phyloP scores from a whole-genome alignment of 2,113 vertebrate species.

The Boleophthalmus pectinirostris region DNA sequence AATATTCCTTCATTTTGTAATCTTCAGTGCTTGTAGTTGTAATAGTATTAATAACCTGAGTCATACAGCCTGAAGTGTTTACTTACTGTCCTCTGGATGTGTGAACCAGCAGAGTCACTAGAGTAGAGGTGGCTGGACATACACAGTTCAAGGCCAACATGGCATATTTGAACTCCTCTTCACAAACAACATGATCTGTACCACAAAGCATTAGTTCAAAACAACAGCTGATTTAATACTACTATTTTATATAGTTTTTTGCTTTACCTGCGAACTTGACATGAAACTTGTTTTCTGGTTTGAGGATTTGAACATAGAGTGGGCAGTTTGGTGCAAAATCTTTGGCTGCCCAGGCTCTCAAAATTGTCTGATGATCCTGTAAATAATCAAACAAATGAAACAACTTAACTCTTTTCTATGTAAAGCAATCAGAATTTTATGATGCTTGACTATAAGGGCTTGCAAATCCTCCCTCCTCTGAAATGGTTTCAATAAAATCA shows the following conservation, averaged over 20 bases:
- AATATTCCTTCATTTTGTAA: not conserved
- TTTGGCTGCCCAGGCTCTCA: constrained; percentile 98
- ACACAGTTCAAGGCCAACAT: constrained; percentile 98
- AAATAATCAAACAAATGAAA: constrained; percentile 1
- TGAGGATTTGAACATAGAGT: constrained; percentile 96
- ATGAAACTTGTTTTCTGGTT: constrained; percentile 99
- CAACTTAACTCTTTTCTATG: constrained; percentile 16
- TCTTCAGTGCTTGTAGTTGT: no score
- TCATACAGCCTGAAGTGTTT: not conserved
- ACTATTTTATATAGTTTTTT: not conserved
- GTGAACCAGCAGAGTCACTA: constrained; percentile 96
- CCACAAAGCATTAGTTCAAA: not conserved
- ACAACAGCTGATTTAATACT: not conserved
- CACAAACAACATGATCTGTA: constrained; percentile 97
- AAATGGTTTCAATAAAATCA: constrained; percentile 1
- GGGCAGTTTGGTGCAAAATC: constrained; percentile 98
- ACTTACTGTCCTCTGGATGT: constrained; percentile 98
- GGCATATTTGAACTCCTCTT: constrained; percentile 98
- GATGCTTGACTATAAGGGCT: constrained; percentile 11
- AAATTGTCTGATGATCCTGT: constrained; percentile 95
- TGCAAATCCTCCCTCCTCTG: not conserved
- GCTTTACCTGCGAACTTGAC: constrained; percentile 96
- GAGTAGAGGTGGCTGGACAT: constrained; percentile 96
- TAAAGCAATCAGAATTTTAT: constrained; percentile 22
- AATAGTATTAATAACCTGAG: no score